Conservation (phyloP, 2,113 vertebrate species). For the Corythoichthys haematopterus region DNA sequence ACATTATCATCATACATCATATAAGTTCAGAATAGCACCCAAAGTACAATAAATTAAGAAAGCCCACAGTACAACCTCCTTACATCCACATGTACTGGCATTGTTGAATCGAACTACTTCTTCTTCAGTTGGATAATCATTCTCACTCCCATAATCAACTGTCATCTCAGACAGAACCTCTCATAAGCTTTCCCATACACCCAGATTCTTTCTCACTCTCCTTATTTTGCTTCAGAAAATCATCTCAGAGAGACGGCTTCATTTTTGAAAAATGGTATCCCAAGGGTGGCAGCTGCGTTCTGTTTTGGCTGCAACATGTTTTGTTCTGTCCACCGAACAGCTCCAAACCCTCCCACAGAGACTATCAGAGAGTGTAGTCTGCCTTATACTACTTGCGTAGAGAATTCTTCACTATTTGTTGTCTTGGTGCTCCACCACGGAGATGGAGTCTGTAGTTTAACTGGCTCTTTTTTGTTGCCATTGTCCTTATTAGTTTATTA, state of each 20-base stretch:
- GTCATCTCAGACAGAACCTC: conserved; percentile 2
- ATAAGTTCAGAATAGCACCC: not conserved
- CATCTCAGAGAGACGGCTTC: not conserved
- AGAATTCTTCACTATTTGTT: not conserved
- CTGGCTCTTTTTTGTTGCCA: not conserved
- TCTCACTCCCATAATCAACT: not conserved
- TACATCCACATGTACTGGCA: not conserved
- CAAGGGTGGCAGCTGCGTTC: not conserved
- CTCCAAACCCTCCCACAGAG: conserved; percentile 1
- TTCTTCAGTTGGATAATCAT: not conserved
- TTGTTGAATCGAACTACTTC: not conserved
- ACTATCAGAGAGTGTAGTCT: not conserved
- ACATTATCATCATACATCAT: too few species aligned
- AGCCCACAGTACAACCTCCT: not conserved
- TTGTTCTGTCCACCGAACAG: conserved; percentile 5
- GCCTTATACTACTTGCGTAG: not conserved
- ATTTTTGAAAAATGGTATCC: conserved; percentile 7
- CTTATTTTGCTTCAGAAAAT: conserved; percentile 1
- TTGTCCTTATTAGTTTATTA: not conserved
- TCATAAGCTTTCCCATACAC: not conserved
- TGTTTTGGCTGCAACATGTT: conserved; percentile 2
- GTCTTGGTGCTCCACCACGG: not conserved
- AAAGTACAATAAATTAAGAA: not conserved
- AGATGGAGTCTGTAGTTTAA: not conserved
- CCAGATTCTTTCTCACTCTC: not conserved